These are phyloP conservation scores for Pseudorhiza aurosa DNA, from an alignment of 30 jellyfish, hydroid and myxozoan species.

Conservation along the genomic window DNA sequence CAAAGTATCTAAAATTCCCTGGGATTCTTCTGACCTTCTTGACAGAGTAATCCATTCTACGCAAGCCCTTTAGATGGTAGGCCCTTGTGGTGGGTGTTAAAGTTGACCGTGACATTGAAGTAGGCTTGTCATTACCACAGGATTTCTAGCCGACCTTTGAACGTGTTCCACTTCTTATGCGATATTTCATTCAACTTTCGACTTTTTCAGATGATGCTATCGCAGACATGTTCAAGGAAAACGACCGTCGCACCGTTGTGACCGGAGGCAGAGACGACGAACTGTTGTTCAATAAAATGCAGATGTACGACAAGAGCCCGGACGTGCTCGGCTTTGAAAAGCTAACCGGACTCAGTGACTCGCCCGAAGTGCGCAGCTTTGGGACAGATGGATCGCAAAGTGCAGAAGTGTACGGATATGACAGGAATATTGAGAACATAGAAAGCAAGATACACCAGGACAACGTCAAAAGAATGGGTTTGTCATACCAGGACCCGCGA, in stretches of 20 bases:
- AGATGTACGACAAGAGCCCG: slow-evolving; percentile 76
- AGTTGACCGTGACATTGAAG: too few species aligned
- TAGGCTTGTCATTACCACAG: too few species aligned
- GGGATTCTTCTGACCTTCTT: too few species aligned
- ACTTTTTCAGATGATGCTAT: slow-evolving; percentile 90
- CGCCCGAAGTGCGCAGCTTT: slow-evolving; percentile 40
- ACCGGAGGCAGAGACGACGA: slow-evolving; percentile 90
- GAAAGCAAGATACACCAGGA: slow-evolving; percentile 60
- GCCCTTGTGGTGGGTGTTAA: too few species aligned
- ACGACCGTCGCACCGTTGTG: slow-evolving; percentile 91
- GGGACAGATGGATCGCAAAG: slow-evolving; percentile 81
- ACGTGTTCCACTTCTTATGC: too few species aligned
- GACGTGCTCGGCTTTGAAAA: slow-evolving; percentile 70
- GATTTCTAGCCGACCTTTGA: too few species aligned
- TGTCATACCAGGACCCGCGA: slow-evolving; percentile 95
- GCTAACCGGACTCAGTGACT: slow-evolving; percentile 43
- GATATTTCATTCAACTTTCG: too few species aligned
- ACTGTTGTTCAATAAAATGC: slow-evolving; percentile 75
- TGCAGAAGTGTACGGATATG: slow-evolving; percentile 94
- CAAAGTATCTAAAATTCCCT: too few species aligned
- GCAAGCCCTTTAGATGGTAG: too few species aligned
- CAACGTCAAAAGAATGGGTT: slow-evolving; percentile 91
- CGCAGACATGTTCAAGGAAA: slow-evolving; percentile 76
- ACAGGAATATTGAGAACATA: slow-evolving; percentile 86
- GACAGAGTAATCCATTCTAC: too few species aligned